Base-by-base conservation (phyloP, 2,888 invertebrate genomes). In the Eutolmus rufibarbis region DNA sequence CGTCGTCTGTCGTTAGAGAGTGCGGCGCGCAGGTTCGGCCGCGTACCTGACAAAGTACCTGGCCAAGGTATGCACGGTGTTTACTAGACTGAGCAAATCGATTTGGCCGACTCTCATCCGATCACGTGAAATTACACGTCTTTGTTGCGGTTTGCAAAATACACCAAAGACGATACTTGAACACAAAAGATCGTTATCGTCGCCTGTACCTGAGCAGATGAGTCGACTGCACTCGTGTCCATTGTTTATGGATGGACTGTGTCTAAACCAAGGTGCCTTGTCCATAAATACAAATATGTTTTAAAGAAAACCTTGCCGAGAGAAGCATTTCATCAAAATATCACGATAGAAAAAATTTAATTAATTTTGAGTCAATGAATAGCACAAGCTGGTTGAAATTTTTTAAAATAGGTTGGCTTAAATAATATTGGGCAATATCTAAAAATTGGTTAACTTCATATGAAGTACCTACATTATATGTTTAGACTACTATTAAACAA, bases 71-170 rank as follows among this genome's bases (percentile, higher is more conserved):
- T 66, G 66, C 66, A 66, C 28, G 23, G 23, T 66, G 66, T 16
- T 82, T 82, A 82, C 57, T 82, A 82, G 82, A 82, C 82, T 82
- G 82, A 37, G 66, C 82, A 82, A 82, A 82, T 82, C 82, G 57
- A 82, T 82, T 82, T 82, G 82, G 28, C 57, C 82, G 56, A 82
- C 57, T 82, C 82, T 82, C 34, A 12, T 66, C 82, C 34, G 82
- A 57, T 82, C 66, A 82, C 57, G 40, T 82, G 82, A 57, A 82
- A 57, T 57, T 82, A 82, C 82, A 31, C 51, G 79, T 46, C 79
- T 79, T 46, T 23, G 51, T 37, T 76, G 76, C 37, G 34, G 76
- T 76, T 76, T 37, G 14, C 8, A 76, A 76, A 37, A 43, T 43
- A 12, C 14, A 46, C 43, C n/a, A 14, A 34, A 74, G 31, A 74